Evolutionary conservation across 2,113 vertebrate species (phyloP).

Genomic region (Rostratula benghalensis): DNA sequence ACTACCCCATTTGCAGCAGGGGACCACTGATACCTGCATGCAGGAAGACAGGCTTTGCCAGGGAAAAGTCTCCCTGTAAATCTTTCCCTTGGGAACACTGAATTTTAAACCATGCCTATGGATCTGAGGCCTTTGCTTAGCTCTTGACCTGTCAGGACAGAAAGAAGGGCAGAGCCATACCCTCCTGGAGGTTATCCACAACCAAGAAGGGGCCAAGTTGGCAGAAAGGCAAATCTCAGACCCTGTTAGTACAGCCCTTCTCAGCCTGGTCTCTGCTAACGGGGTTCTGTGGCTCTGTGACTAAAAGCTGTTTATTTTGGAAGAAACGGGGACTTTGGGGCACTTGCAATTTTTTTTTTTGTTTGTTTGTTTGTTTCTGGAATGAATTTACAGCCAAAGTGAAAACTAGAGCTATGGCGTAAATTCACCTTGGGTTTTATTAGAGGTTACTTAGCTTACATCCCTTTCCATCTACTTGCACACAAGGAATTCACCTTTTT

Average conservation of each 20-base stretch:
- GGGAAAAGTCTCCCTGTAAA: background rate
- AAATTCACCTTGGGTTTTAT: background rate
- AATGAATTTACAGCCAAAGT: background rate
- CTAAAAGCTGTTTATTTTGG: background rate
- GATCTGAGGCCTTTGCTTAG: background rate
- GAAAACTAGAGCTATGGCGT: background rate
- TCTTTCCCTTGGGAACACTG: background rate
- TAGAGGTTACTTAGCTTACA: background rate
- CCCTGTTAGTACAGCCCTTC: rapidly evolving
- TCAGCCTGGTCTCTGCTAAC: background rate
- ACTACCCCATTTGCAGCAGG: rapidly evolving
- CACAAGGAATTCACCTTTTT: slow-evolving; percentile 50
- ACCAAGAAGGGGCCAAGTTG: background rate
- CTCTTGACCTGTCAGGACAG: background rate
- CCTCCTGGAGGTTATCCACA: background rate
- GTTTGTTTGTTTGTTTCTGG: too few species aligned
- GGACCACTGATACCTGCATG: rapidly evolving
- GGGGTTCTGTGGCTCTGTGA: background rate
- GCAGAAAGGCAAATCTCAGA: background rate
- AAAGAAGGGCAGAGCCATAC: background rate
- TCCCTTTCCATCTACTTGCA: slow-evolving; percentile 40
- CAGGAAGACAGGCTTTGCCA: background rate
- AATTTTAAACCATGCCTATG: background rate
- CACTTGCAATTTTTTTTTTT: background rate
- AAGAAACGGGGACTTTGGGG: background rate